These are phyloP conservation scores for Operophtera brumata DNA, from an alignment of 2,888 invertebrate genomes.

Conservation along the genomic window DNA sequence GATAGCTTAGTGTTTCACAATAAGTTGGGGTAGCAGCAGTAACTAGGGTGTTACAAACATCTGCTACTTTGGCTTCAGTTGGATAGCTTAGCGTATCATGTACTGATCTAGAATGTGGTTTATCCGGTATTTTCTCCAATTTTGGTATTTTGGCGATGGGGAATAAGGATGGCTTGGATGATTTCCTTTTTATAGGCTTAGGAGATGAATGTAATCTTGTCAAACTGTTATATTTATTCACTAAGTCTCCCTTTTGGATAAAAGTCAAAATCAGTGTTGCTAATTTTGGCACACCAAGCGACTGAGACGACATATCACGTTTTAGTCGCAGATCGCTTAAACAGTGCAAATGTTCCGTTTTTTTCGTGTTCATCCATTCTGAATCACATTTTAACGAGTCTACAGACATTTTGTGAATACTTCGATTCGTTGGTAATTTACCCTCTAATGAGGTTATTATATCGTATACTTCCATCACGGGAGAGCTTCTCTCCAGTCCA, in stretches of 20 bases:
- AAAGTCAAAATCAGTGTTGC: slow-evolving; percentile 12
- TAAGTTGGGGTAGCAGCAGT: not conserved
- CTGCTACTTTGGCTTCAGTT: not conserved
- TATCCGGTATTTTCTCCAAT: not conserved
- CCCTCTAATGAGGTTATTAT: slow-evolving; percentile 36
- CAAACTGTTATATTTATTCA: not conserved
- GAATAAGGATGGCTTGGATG: slow-evolving; percentile 1
- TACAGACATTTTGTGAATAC: not conserved
- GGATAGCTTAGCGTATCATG: too few species aligned
- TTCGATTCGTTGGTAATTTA: not conserved
- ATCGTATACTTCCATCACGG: slow-evolving; percentile 54
- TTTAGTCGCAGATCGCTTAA: not conserved
- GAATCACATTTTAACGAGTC: slow-evolving; percentile 10
- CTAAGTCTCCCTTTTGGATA: slow-evolving; percentile 16
- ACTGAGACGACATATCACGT: not conserved
- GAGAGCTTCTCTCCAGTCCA: slow-evolving; percentile 42
- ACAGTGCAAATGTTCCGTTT: not conserved
- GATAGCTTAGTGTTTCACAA: not conserved
- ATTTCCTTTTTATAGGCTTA: slow-evolving; percentile 23
- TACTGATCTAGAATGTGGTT: not conserved
- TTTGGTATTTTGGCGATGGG: slow-evolving; percentile 19
- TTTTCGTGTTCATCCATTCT: slow-evolving; percentile 22
- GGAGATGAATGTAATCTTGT: not conserved
- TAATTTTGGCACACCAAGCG: slow-evolving; percentile 13
- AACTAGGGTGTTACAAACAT: too few species aligned